A percentile compares a stretch with the other conserved stretches of the same genome.
These are phyloP conservation scores for Polietes domitor DNA, from an alignment of 2,888 invertebrate species.

Conservation along the genomic window DNA sequence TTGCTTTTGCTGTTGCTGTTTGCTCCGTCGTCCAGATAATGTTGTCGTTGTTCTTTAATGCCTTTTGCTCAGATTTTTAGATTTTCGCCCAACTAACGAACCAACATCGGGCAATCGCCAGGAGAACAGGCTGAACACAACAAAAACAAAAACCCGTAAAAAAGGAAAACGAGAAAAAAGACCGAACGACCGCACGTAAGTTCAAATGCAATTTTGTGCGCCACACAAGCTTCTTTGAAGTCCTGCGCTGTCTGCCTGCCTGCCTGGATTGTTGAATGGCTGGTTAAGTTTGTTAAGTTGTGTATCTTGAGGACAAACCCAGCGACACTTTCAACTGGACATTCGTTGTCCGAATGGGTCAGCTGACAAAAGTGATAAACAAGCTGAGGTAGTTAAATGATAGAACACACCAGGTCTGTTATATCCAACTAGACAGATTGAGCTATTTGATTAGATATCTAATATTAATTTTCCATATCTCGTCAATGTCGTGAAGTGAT, in stretches of 20 bases:
- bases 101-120: constrained; percentile 45
- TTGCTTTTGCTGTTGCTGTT: no score
- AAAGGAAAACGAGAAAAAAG: constrained; percentile 7
- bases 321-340: not conserved
- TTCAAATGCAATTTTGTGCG: constrained; percentile 67
- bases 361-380: no score
- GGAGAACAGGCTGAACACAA: constrained; percentile 49
- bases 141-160: constrained; percentile 31
- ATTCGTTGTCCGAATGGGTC: no score
- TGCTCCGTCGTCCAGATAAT: constrained; percentile 39
- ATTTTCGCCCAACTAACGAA: no score
- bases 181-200: constrained; percentile 58
- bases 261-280: constrained; percentile 55
- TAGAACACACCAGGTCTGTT: no score
- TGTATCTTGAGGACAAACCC: not conserved
- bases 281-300: constrained; percentile 35
- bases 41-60: constrained; percentile 61
- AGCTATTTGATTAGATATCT: no score
- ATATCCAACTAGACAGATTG: no score
- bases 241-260: constrained; percentile 66
- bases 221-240: constrained; percentile 68
- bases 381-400: no score
- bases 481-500: no score
- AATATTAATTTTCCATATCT: no score
- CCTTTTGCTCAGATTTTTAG: constrained; percentile 53